Conservation (phyloP, 2,113 vertebrate species). For the Cacatua alba region DNA sequence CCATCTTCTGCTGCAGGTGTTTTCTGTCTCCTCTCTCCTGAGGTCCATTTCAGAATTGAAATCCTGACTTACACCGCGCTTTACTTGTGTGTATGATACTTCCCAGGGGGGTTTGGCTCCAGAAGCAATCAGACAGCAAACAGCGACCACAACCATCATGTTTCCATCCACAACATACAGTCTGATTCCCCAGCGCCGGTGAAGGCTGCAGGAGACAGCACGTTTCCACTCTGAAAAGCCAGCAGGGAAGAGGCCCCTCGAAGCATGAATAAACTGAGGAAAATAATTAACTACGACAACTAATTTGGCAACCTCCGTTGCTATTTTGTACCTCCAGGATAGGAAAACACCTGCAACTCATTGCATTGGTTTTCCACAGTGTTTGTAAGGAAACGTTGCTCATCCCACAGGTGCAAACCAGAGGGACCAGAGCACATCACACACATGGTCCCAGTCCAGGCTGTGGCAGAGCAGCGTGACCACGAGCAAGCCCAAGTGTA, state of each 20-base stretch:
- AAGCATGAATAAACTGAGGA: background rate
- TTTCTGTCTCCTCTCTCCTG: background rate
- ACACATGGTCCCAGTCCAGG: rapidly evolving
- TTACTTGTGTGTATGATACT: background rate
- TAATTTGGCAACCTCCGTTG: background rate
- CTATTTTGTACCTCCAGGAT: background rate
- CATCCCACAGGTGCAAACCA: background rate
- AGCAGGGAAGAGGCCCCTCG: background rate
- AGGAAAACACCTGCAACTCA: background rate
- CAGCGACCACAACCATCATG: background rate
- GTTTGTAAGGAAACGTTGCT: background rate
- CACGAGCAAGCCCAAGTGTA: background rate
- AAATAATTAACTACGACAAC: background rate
- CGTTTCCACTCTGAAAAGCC: background rate
- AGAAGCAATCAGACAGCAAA: background rate
- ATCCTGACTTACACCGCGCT: background rate
- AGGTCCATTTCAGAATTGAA: background rate
- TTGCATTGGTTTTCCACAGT: background rate
- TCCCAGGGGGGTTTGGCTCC: background rate
- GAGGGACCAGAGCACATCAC: background rate
- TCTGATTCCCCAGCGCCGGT: background rate
- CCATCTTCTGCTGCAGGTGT: background rate
- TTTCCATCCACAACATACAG: background rate
- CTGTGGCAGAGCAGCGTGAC: background rate
- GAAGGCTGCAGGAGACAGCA: background rate